A percentile compares a stretch with the other conserved stretches of the same genome.
These are phyloP conservation scores for Hylia prasina DNA, from an alignment of 2,113 vertebrate species.

Conservation along the genomic window DNA sequence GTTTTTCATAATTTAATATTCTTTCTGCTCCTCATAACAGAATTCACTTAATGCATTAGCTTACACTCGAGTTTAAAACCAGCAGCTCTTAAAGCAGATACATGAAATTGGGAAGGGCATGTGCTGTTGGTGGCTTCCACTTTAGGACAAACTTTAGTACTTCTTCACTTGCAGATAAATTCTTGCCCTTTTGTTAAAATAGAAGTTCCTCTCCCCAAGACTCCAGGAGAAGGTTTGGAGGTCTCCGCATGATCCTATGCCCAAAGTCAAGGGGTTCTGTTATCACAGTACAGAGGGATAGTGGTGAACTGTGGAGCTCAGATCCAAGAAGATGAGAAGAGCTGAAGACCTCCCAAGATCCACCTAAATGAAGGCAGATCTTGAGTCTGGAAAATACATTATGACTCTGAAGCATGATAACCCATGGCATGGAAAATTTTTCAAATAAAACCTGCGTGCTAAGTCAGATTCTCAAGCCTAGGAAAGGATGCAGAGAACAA, in stretches of 20 bases:
- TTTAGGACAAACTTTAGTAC: background rate
- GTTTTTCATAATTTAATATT: conserved; percentile 24
- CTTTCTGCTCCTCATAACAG: background rate
- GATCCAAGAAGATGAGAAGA: background rate
- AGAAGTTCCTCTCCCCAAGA: background rate
- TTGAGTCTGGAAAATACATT: background rate
- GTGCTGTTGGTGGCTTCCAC: background rate
- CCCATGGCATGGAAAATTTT: background rate
- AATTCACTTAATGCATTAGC: background rate
- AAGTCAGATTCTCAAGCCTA: background rate
- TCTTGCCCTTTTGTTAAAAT: background rate
- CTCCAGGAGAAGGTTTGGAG: background rate
- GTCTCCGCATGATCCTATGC: background rate
- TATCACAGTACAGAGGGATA: background rate
- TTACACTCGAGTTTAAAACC: background rate
- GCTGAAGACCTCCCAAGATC: background rate
- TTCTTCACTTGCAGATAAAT: background rate
- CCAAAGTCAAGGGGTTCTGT: background rate
- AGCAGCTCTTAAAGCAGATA: conserved; percentile 2
- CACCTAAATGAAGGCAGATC: background rate
- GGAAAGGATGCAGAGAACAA: background rate
- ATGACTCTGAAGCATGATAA: background rate
- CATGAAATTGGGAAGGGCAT: background rate
- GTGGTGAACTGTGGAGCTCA: background rate
- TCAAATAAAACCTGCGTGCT: background rate